Percentiles rank a stretch among this genome's conserved stretches.
phyloP scores from a whole-genome alignment of 1,140 invertebrate genomes.

The Steinernema feltiae region DNA sequence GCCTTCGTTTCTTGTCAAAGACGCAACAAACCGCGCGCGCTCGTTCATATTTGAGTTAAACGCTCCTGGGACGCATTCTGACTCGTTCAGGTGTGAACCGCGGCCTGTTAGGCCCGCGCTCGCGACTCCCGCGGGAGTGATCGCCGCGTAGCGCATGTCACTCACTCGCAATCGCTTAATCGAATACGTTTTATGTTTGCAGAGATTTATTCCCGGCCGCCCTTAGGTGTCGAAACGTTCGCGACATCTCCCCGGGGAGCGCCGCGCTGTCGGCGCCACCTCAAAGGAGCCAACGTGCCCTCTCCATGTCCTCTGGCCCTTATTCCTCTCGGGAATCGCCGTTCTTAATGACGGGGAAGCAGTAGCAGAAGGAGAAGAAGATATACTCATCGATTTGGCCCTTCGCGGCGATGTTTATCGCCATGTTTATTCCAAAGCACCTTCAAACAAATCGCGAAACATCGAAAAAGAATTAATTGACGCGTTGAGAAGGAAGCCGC shows the following conservation, averaged over 20 bases:
- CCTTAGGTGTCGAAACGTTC: constrained; percentile 5
- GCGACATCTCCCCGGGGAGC: background rate
- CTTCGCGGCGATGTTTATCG: background rate
- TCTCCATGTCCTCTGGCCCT: background rate
- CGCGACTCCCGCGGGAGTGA: background rate
- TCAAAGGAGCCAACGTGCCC: background rate
- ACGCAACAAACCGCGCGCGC: background rate
- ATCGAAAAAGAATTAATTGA: no score
- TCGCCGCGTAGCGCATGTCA: background rate
- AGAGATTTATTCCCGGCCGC: background rate
- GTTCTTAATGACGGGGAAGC: background rate
- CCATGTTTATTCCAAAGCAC: background rate
- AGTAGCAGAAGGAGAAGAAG: background rate
- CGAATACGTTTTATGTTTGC: constrained; percentile 2
- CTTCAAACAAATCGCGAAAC: no score
- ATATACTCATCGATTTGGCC: background rate
- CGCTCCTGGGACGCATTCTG: no score
- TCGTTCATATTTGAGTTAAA: background rate
- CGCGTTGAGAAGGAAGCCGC: no score
- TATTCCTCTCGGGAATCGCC: background rate
- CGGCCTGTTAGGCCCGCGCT: no score
- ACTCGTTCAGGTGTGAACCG: no score
- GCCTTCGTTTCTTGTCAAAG: constrained; percentile 5
- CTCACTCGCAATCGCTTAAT: background rate
- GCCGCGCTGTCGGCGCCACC: background rate